phyloP scores from a whole-genome alignment of 2,797 vertebrate species.

The Semaprochilodus insignis region DNA sequence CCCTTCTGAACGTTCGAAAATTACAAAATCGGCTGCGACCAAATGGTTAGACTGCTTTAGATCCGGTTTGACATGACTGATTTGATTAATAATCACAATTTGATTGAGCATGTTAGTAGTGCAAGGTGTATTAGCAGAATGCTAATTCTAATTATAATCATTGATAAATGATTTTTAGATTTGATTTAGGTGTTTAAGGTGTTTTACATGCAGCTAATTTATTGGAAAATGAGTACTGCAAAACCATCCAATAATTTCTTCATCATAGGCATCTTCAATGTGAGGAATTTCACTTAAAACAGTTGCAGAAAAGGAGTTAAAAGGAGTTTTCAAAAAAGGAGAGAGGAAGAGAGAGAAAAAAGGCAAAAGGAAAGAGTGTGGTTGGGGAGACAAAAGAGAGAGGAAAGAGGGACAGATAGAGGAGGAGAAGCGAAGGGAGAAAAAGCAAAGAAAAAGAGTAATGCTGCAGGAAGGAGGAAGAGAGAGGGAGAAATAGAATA shows the following conservation, averaged over 20 bases:
- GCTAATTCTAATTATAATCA: conserved; percentile 24
- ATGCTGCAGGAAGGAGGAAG: no score
- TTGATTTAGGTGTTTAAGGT: not conserved
- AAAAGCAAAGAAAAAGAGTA: no score
- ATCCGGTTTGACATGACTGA: conserved; percentile 28
- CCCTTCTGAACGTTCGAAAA: conserved; percentile 54
- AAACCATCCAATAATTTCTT: no score
- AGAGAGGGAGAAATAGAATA: not conserved
- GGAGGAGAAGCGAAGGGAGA: not conserved
- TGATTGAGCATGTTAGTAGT: conserved; percentile 64
- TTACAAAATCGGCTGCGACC: not conserved
- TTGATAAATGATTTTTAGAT: not conserved
- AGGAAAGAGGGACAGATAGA: not conserved
- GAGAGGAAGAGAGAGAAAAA: not conserved
- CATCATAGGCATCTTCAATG: not conserved
- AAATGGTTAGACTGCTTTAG: not conserved
- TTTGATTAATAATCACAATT: conserved; percentile 22
- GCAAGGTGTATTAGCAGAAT: conserved; percentile 51
- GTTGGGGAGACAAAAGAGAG: no score
- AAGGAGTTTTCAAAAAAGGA: not conserved
- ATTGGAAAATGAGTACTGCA: not conserved
- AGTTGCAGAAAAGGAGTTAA: not conserved
- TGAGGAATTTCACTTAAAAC: not conserved
- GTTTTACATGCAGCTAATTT: not conserved
- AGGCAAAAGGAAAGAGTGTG: no score